Percentiles rank a stretch among this genome's conserved stretches.
These are phyloP conservation scores for Heteronetta atricapilla DNA, from an alignment of 2,113 vertebrate genomes.

Conservation along the genomic window DNA sequence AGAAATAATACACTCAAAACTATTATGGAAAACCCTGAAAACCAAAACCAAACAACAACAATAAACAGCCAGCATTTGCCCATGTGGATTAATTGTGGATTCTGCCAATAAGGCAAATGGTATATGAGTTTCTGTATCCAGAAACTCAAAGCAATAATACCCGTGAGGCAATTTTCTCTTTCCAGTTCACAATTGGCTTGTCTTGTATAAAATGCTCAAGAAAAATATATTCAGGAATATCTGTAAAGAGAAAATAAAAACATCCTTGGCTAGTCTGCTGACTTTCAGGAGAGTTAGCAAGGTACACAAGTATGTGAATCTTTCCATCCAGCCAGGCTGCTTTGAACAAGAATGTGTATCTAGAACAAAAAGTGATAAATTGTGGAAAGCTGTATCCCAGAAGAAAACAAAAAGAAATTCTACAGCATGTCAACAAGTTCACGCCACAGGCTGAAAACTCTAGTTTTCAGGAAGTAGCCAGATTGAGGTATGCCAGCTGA, in stretches of 20 bases:
- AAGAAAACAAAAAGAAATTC: neutral
- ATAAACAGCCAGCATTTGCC: neutral
- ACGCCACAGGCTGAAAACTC: neutral
- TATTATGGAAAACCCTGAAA: neutral
- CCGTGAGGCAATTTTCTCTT: neutral
- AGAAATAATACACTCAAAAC: neutral
- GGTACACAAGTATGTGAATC: neutral
- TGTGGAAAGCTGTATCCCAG: neutral
- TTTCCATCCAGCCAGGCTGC: neutral
- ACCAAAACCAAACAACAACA: neutral
- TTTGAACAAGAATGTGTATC: neutral
- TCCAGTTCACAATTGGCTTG: neutral
- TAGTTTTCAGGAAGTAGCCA: neutral
- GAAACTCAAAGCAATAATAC: neutral
- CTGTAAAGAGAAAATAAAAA: neutral
- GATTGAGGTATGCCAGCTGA: neutral
- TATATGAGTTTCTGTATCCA: neutral
- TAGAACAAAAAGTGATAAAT: neutral
- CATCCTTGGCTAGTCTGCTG: neutral
- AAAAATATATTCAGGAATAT: neutral
- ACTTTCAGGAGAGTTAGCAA: neutral
- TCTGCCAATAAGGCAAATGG: neutral
- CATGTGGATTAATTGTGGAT: neutral
- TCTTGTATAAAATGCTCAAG: neutral
- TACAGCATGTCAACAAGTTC: neutral